Conservation (phyloP, 2,888 invertebrate genomes). For the Macroteleia sp. region DNA sequence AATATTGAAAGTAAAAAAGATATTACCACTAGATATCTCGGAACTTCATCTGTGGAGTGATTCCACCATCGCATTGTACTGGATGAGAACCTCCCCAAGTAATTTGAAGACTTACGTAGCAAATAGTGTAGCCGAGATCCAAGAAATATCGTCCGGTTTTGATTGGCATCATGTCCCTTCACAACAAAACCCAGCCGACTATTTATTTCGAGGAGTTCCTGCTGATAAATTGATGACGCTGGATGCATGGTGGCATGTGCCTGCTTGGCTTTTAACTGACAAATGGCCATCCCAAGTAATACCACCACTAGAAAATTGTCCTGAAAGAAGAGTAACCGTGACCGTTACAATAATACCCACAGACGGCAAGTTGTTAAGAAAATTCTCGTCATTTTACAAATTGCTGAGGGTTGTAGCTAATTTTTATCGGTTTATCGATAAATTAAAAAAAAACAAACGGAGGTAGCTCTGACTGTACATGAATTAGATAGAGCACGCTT, state of each 20-base stretch:
- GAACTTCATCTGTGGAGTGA: no score
- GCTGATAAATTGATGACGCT: neutral
- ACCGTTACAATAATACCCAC: neutral
- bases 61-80: conserved; percentile 9
- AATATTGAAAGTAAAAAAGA: neutral
- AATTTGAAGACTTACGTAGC: conserved; percentile 12
- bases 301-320: no score
- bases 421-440: neutral
- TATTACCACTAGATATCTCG: neutral
- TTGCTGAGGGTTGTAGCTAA: conserved; percentile 1
- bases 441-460: no score
- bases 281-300: no score
- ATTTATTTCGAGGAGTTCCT: neutral
- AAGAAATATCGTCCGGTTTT: neutral
- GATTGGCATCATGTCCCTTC: neutral
- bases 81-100: conserved; percentile 18
- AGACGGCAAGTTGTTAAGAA: neutral
- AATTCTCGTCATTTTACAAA: conserved; percentile 2
- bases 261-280: neutral
- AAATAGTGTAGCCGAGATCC: neutral
- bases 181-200: neutral
- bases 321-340: no score
- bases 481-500: neutral
- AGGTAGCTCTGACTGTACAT: neutral
- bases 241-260: neutral